Base-by-base conservation (phyloP, 1,140 invertebrate genomes). In the Bilobella aurantiaca region DNA sequence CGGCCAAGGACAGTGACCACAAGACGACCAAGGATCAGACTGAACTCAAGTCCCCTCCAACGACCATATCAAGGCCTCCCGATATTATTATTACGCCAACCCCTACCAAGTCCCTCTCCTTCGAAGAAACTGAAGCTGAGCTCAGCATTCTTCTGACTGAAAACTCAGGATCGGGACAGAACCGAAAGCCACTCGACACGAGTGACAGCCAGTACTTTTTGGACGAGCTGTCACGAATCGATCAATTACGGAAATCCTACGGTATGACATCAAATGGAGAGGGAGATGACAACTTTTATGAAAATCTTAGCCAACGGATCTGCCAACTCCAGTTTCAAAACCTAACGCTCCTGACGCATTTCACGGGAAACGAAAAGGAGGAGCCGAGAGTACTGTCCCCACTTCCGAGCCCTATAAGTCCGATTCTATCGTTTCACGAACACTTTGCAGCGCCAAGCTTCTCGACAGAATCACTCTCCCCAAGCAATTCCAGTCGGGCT, bases 311-410 rank as follows among this genome's bases (percentile, higher is more conserved):
- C 37, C 62, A 72, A 27, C 23, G 70, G 27, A 72, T 72, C 29
- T 72, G 70, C 49, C 61, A 69, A 47, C 61, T 72, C n/a, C 70
- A 72, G 62, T 72, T 72, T 66, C 70, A 72, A 62, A 72, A 72
- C 64, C 30, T 72, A 21, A 57, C 34, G 23, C 65, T 69, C 57
- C 66, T 72, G 12, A 67, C 57, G n/a, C 64, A 67, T 21, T 72
- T 67, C 18, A 72, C 70, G 8, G 56, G 60, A 2, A 67, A 66
- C 25, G 67, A 72, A 3, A 59, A 59, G 28, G 16, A 59, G 31
- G 28, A 29, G 28, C 58, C 31, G 8, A 25, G 12, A 28, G 58
- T 16, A 3, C 14, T 21, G 58, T 69, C 64, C 21, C 67, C 70
- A 23, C 31, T 69, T 31, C 65, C 70, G 31, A 67, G 65, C 63